Evolutionary conservation across 2,113 vertebrate genomes (phyloP), one percentile per base, ranked within the genome.

Genomic region (Lepisosteus oculatus): DNA sequence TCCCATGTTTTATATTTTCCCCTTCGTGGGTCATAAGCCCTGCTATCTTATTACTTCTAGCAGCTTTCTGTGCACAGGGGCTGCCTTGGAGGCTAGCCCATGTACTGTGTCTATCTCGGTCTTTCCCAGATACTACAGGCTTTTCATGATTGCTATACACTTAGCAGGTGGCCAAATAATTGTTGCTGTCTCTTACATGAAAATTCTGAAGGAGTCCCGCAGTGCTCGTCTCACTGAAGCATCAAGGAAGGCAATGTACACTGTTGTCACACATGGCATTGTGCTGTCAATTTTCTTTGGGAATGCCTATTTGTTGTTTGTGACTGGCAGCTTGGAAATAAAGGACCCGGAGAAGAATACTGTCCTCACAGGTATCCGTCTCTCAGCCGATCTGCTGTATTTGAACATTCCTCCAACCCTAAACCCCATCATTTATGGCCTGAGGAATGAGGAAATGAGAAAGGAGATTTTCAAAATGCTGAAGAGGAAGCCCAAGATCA

Each of bases 1-100:
- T 55, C 68, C 68, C 3, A 57, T 43, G 42, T 61, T 69, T 43
- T 69, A 69, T 42, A 61, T 69, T 42, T 57, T 69, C 14, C 68
- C 68, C 7, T 69, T 69, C 8, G 7, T 9, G 9, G 55, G 68
- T 5, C 55, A 69, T 0, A 2, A 59, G 5, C 43, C 68, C 6
- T 69, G 68, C 42, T 13, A 59, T 55, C 8, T 69, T 54, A 43
- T 69, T 41, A 44, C 55, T 42, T 59, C 68, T 11, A 43, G 41
- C 11, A 69, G 68, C 42, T 69, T 69, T 14, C 55, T 69, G 15
- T 69, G 68, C 29, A 69, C 54, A 61, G 68, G 54, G 0, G 56
- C 43, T 43, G 55, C 68, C 11, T 44, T 69, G 9, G 68, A 69
- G 56, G 68, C 54, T 11, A 69, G 68, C 17, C 4, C 42, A 43